Conservation (phyloP, 1,140 invertebrate species). For the Diorhabda elongata region DNA sequence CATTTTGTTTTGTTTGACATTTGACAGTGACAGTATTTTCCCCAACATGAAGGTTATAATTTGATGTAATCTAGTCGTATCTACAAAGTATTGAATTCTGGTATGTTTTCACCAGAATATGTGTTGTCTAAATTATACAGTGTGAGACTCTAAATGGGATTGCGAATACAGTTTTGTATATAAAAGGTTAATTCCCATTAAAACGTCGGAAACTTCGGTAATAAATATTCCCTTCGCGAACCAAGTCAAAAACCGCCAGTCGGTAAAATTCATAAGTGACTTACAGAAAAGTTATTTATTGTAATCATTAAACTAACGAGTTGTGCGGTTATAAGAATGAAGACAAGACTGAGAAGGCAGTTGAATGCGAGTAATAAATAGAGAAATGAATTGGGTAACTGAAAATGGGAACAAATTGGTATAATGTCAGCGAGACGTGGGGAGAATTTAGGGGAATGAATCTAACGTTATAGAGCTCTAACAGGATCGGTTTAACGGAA, state of each 20-base stretch:
- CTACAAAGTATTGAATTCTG: too few relatives aligned
- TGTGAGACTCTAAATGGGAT: too few relatives aligned
- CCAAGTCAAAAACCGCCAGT: background rate
- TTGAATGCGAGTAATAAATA: constrained; percentile 28
- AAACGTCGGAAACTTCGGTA: background rate
- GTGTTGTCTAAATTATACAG: too few relatives aligned
- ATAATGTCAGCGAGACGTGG: constrained; percentile 32
- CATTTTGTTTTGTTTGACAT: too few relatives aligned
- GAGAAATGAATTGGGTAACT: constrained; percentile 32
- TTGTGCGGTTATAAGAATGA: constrained; percentile 14
- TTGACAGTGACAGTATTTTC: too few relatives aligned
- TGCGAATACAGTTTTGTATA: too few relatives aligned
- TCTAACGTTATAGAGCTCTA: constrained; percentile 6
- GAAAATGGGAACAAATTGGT: constrained; percentile 36
- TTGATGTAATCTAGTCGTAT: too few relatives aligned
- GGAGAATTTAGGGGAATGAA: constrained; percentile 29
- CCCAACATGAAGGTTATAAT: too few relatives aligned
- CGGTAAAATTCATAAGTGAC: background rate
- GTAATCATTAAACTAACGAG: constrained; percentile 19
- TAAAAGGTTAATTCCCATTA: too few relatives aligned
- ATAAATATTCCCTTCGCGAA: background rate
- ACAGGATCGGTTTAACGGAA: background rate
- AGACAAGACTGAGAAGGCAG: constrained; percentile 18
- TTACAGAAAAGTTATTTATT: constrained; percentile 12
- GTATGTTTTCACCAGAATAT: too few relatives aligned